Base-by-base conservation (phyloP, 2,888 invertebrate genomes). In the Drosophila hawaiiensis region DNA sequence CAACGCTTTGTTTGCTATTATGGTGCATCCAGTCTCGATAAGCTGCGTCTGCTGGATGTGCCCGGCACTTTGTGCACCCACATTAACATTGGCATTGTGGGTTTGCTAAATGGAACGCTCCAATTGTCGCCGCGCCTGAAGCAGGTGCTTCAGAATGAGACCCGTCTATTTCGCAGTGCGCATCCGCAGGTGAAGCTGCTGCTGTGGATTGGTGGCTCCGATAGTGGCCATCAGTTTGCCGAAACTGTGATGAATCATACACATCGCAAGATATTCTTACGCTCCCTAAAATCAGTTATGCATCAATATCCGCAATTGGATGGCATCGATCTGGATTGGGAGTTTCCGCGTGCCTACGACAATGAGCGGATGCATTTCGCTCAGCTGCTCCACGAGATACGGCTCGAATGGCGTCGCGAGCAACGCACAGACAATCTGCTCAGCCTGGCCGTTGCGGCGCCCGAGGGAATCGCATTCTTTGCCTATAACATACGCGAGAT, bases 41-140 rank as follows among this genome's bases (percentile, higher is more conserved):
- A 80, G 73, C 93, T 96, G 63, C 91, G 93, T 85, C 95, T 96
- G 9, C 90, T 93, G 41, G 93, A 94, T 82, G 94, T 97, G 37
- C 95, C 97, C 90, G 95, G 97, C 31, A 92, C 95, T 83, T 94
- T 98, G 67, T 98, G 98, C 92, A 97, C 97, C 1, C 98, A 98
- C 93, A 95, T 98, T 72, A 97, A 97, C 92, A 94, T 97, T 67
- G 97, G 96, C 52, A 96, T 97, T 94, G 96, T 96, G 29, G 92
- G 92, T 69, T 94, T 98, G 49, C 91, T 92, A 6, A 95, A 97
- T 85, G 95, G 95, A 78, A 93, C 94, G 12, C 93, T 97, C 37
- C 82, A 93, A 62, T 93, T 97, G 33, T 94, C 94, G 16, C 91
- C 94, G 6, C 78, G 91, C 0, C 93, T 95, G 63, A 87, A 89